Evolutionary conservation across 2,797 vertebrate species (phyloP).

Genomic region (Arctocebus calabarensis): DNA sequence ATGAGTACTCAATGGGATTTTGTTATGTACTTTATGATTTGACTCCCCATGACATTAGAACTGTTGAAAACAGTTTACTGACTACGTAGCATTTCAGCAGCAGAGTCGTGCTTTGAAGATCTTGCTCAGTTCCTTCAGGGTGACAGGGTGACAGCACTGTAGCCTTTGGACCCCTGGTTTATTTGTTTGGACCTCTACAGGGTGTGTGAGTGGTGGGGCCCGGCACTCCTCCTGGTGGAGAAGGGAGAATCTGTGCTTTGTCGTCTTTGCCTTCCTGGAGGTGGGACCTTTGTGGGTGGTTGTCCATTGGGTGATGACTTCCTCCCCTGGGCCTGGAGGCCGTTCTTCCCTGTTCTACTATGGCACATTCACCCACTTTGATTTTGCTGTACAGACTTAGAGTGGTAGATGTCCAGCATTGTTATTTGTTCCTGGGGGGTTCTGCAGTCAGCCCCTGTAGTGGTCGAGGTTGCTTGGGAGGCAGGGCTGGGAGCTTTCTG

Average conservation of each 20-base stretch:
- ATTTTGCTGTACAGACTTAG: background rate
- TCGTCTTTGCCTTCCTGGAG: background rate
- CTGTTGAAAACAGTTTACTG: background rate
- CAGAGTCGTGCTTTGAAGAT: background rate
- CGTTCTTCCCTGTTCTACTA: background rate
- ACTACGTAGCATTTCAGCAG: background rate
- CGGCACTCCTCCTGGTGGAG: rapidly evolving
- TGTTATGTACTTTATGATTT: background rate
- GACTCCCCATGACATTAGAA: background rate
- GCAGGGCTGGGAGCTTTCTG: background rate
- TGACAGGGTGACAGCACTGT: too few species aligned
- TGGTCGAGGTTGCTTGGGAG: background rate
- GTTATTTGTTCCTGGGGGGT: background rate
- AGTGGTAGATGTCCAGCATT: too few species aligned
- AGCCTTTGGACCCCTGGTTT: background rate
- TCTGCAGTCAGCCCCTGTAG: background rate
- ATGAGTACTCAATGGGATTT: background rate
- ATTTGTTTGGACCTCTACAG: background rate
- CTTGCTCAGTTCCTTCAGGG: background rate
- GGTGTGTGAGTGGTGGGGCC: background rate
- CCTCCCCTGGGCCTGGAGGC: background rate
- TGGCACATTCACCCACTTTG: too few species aligned
- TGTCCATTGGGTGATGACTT: background rate
- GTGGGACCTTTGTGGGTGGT: too few species aligned
- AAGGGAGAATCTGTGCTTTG: too few species aligned